Evolutionary conservation across 2,888 invertebrate species (phyloP).

Genomic region (Euclidia mi): DNA sequence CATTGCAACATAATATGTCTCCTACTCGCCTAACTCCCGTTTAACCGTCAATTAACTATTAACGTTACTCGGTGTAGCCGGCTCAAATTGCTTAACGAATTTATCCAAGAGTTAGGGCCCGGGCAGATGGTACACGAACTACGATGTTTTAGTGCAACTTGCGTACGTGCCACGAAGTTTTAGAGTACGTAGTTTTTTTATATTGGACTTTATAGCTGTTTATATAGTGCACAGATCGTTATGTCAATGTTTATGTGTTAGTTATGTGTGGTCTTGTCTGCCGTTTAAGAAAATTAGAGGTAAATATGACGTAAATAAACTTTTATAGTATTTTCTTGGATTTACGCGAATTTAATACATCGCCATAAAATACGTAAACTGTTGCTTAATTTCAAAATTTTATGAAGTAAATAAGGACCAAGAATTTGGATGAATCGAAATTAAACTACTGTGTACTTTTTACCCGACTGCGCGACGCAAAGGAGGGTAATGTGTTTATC

Average conservation of each 20-base stretch:
- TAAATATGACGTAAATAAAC: too few relatives aligned
- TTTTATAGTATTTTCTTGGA: too few relatives aligned
- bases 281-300: too few relatives aligned
- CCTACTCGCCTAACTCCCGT: not conserved
- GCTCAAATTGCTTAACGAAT: constrained; percentile 48
- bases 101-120: constrained; percentile 53
- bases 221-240: not conserved
- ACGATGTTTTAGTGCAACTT: constrained; percentile 40
- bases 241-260: not conserved
- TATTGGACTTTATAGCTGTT: not conserved
- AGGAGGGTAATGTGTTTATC: too few relatives aligned
- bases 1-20: too few relatives aligned
- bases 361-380: too few relatives aligned
- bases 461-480: too few relatives aligned
- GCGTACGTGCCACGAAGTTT: constrained; percentile 18
- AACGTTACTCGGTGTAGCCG: constrained; percentile 22
- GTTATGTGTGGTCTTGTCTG: not conserved
- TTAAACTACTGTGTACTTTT: too few relatives aligned
- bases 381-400: too few relatives aligned
- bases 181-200: constrained; percentile 7
- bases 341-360: too few relatives aligned
- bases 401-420: too few relatives aligned
- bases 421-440: too few relatives aligned
- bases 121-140: constrained; percentile 46
- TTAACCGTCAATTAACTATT: constrained; percentile 18